Evolutionary conservation across 2,888 invertebrate genomes (phyloP).

Genomic region (Zelleria hepariella): DNA sequence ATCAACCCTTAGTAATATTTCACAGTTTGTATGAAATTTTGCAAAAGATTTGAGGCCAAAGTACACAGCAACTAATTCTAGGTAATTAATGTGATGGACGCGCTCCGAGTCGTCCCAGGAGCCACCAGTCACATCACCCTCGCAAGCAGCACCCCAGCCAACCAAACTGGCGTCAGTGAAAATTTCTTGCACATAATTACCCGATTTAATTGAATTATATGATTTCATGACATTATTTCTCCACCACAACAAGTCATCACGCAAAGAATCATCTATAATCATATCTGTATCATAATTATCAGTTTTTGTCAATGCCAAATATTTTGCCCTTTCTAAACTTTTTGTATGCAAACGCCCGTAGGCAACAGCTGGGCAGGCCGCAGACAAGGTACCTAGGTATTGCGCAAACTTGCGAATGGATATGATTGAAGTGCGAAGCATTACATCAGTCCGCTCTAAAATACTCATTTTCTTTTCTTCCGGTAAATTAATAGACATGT

Average conservation of each 20-base stretch:
- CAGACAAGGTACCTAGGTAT: not conserved
- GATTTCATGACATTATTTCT: not conserved
- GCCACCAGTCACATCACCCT: not conserved
- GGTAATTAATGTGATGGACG: not conserved
- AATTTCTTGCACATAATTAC: not conserved
- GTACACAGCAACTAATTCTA: not conserved
- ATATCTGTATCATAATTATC: not conserved
- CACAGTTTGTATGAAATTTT: not conserved
- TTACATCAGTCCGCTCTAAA: not conserved
- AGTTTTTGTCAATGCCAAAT: not conserved
- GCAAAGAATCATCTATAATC: not conserved
- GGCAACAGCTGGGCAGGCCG: not conserved
- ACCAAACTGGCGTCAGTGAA: not conserved
- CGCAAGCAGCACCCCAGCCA: not conserved
- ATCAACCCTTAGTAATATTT: not conserved
- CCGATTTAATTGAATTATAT: not conserved
- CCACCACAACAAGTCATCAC: not conserved
- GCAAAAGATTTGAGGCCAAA: not conserved
- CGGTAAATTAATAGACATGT: not conserved
- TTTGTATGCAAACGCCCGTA: not conserved
- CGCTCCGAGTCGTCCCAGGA: not conserved
- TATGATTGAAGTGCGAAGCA: not conserved
- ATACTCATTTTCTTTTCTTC: not conserved
- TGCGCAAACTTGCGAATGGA: not conserved
- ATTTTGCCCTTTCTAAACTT: not conserved